These are phyloP conservation scores for Thymelicus lineola DNA, from an alignment of 2,888 invertebrate genomes.

Conservation along the genomic window DNA sequence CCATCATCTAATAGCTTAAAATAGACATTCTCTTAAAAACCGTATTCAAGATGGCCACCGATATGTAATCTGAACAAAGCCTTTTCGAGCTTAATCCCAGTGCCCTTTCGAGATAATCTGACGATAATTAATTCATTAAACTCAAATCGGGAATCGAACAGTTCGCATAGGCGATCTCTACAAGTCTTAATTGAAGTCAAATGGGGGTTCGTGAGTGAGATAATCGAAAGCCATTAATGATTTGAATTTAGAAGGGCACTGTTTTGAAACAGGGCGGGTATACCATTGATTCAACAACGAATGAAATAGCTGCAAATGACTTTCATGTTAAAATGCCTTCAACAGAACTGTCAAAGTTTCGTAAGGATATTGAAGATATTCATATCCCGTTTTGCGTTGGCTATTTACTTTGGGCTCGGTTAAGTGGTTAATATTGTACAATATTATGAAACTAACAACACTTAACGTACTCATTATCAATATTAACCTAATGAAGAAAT, in stretches of 20 bases:
- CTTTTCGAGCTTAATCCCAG: constrained; percentile 47
- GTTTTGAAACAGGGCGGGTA: constrained; percentile 65
- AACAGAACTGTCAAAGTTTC: too few species aligned
- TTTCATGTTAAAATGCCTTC: background rate
- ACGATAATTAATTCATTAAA: constrained; percentile 75
- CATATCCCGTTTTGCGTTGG: too few species aligned
- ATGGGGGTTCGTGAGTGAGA: constrained; percentile 80
- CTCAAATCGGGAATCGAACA: constrained; percentile 70
- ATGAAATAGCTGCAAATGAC: constrained; percentile 28
- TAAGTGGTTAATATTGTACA: too few species aligned
- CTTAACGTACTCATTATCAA: too few species aligned
- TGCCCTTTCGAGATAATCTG: constrained; percentile 54
- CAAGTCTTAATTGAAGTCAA: constrained; percentile 79
- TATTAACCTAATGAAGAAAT: too few species aligned
- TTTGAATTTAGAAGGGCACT: constrained; percentile 81
- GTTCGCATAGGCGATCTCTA: constrained; percentile 79
- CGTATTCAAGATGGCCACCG: constrained; percentile 36
- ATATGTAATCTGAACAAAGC: constrained; percentile 36
- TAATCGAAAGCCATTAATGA: constrained; percentile 80
- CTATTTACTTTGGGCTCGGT: too few species aligned
- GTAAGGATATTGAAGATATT: too few species aligned
- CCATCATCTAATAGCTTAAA: constrained; percentile 26
- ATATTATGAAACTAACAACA: too few species aligned
- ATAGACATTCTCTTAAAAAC: constrained; percentile 35
- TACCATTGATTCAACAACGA: constrained; percentile 51